A percentile compares a stretch with the other conserved stretches of the same genome.
These are phyloP conservation scores for Turnix velox DNA, from an alignment of 2,113 vertebrate species.

Conservation along the genomic window DNA sequence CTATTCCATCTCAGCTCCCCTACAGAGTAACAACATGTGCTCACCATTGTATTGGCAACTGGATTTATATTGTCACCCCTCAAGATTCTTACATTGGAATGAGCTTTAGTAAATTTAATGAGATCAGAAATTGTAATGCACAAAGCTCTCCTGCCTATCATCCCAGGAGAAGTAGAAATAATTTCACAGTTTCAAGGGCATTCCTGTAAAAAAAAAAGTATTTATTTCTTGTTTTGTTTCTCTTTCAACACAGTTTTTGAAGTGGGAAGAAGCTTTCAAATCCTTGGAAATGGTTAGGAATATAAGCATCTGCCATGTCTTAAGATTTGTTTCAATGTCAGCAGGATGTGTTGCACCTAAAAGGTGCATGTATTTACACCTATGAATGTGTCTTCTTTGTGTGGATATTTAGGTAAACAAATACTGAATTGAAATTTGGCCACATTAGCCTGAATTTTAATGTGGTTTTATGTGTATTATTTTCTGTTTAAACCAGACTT, in stretches of 20 bases:
- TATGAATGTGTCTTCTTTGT: neutral
- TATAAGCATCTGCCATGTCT: neutral
- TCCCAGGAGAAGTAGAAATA: neutral
- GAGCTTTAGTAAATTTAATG: neutral
- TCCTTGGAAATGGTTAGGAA: neutral
- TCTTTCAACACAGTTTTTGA: neutral
- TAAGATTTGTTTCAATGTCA: neutral
- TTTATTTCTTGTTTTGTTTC: neutral
- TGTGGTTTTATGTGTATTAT: neutral
- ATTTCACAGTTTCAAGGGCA: neutral
- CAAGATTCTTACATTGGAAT: neutral
- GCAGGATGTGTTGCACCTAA: neutral
- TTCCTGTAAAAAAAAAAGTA: neutral
- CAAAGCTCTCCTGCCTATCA: neutral
- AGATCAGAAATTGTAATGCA: neutral
- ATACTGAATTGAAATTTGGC: neutral
- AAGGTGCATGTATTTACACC: neutral
- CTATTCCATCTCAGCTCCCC: neutral
- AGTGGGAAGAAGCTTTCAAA: neutral
- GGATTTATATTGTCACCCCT: neutral
- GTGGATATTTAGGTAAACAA: neutral
- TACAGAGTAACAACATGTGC: slow-evolving; percentile 25
- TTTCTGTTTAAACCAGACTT: neutral
- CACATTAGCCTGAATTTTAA: neutral
- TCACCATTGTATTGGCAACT: neutral